A percentile compares a stretch with the other conserved stretches of the same genome.
Conservation (phyloP, 2,888 invertebrate genomes). For the Alitta virens region DNA sequence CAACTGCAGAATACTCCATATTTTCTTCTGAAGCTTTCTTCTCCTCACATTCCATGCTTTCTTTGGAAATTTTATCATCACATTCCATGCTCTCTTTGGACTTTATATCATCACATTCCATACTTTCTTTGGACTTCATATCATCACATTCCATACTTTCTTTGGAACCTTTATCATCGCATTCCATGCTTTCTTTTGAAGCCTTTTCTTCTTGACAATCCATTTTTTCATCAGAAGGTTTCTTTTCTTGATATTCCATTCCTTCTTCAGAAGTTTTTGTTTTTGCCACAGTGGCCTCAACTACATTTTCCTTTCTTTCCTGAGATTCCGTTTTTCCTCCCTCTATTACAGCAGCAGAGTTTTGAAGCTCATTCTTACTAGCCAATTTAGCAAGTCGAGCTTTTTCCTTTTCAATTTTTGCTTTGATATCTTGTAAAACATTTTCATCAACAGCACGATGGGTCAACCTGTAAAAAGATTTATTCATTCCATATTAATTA, state of each 20-base stretch:
- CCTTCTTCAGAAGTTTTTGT: background rate
- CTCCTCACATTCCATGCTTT: no score
- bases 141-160: no score
- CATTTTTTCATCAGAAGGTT: background rate
- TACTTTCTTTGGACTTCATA: no score
- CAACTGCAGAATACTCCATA: no score
- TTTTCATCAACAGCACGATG: conserved; percentile 41
- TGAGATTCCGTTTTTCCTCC: conserved; percentile 9
- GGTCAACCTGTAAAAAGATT: conserved; percentile 33
- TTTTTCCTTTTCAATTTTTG: conserved; percentile 41
- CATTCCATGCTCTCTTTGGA: no score
- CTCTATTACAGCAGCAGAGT: background rate
- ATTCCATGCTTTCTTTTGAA: no score
- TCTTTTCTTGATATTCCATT: no score
- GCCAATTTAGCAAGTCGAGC: conserved; percentile 36
- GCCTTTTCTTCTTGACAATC: background rate
- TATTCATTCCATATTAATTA: background rate
- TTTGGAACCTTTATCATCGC: no score
- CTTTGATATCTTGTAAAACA: conserved; percentile 33
- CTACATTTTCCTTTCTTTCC: no score
- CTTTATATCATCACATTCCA: no score
- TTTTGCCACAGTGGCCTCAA: background rate
- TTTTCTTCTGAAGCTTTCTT: no score
- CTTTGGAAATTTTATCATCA: no score
- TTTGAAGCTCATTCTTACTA: background rate